Percentiles rank a stretch among this genome's conserved stretches.
Evolutionary conservation across 2,888 invertebrate species (phyloP).

Genomic region (Cataglyphis albicans): DNA sequence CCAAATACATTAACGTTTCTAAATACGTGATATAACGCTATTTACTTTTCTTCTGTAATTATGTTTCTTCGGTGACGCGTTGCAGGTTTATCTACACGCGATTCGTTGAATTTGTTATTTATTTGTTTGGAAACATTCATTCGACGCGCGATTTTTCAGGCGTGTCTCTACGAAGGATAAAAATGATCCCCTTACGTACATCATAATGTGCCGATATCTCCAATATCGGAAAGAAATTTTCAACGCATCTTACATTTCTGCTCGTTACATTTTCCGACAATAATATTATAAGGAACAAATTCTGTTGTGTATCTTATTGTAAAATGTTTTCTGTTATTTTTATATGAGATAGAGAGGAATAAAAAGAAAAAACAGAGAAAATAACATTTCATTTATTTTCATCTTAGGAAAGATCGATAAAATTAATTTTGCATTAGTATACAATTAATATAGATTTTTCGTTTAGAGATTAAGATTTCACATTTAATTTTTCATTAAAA

Average conservation of each 20-base stretch:
- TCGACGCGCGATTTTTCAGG: slow-evolving; percentile 40
- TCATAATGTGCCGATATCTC: slow-evolving; percentile 11
- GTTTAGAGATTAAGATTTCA: not conserved
- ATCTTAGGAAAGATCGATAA: not conserved
- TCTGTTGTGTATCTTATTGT: not conserved
- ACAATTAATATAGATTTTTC: not conserved
- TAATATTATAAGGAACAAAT: slow-evolving; percentile 29
- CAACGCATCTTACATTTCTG: slow-evolving; percentile 10
- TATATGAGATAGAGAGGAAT: not conserved
- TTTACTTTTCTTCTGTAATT: slow-evolving; percentile 47
- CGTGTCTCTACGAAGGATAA: slow-evolving; percentile 1
- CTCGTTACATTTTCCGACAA: slow-evolving; percentile 30
- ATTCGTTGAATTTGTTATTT: slow-evolving; percentile 48
- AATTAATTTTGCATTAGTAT: too few species aligned
- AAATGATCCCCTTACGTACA: slow-evolving; percentile 33
- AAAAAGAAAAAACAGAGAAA: not conserved
- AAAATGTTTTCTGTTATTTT: slow-evolving; percentile 21
- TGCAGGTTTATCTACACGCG: slow-evolving; percentile 37
- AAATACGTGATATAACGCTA: slow-evolving; percentile 54
- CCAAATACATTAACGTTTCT: slow-evolving; percentile 30
- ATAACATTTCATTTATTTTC: not conserved
- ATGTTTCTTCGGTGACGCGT: not conserved
- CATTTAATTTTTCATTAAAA: not conserved
- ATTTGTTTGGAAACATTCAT: slow-evolving; percentile 51
- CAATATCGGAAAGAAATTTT: slow-evolving; percentile 52